Evolutionary conservation across 2,797 vertebrate species (phyloP).

Genomic region (Sternotherus odoratus): DNA sequence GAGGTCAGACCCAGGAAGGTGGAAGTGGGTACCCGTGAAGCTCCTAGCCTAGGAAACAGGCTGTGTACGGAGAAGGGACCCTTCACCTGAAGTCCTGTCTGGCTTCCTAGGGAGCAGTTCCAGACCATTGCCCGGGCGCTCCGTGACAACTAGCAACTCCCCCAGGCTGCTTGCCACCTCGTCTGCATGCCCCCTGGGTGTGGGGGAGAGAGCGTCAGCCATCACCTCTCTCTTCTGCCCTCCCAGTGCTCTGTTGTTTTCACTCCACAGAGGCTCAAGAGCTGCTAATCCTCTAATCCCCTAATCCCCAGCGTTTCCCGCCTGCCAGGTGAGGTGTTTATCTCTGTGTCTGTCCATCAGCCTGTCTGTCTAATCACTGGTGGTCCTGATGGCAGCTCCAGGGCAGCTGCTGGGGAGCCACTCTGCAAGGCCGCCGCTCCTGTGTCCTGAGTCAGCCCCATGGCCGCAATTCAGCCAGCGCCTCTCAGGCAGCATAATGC

Average conservation of each 20-base stretch:
- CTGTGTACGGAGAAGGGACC: no score
- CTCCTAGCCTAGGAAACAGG: no score
- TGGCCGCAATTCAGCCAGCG: background rate
- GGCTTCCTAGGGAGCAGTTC: no score
- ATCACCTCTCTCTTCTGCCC: background rate
- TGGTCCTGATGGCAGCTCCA: background rate
- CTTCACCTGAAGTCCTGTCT: no score
- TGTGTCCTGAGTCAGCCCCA: background rate
- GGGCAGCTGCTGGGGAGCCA: background rate
- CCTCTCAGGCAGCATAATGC: background rate
- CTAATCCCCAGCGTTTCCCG: background rate
- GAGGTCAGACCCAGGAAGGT: no score
- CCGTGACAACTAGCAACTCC: background rate
- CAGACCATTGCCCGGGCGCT: no score
- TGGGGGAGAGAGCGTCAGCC: background rate
- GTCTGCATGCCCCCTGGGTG: background rate
- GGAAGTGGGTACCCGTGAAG: no score
- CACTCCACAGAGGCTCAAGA: background rate
- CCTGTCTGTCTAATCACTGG: background rate
- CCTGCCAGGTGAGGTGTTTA: background rate
- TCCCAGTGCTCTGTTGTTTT: background rate
- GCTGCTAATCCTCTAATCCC: background rate
- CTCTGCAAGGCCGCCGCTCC: background rate
- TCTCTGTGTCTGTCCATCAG: background rate
- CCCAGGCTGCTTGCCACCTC: background rate